Conservation (phyloP, 2,797 vertebrate genomes). For the Gastrophryne carolinensis region DNA sequence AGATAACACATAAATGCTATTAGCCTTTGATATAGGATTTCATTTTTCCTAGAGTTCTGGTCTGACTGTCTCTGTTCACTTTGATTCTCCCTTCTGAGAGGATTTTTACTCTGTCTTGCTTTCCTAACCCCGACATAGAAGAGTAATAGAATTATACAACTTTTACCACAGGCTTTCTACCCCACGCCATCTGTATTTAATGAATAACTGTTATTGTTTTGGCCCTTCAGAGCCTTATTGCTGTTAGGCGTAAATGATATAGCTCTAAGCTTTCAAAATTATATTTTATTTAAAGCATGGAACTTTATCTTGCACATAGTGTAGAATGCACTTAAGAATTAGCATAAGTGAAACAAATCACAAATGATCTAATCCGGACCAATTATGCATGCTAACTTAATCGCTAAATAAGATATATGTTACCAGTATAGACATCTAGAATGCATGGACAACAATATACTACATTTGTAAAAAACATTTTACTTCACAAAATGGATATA, state of each 20-base stretch:
- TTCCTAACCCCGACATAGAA: conserved; percentile 34
- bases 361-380: background rate
- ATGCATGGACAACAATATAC: no score
- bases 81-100: conserved; percentile 3
- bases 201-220: conserved; percentile 34
- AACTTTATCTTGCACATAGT: background rate
- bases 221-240: conserved; percentile 19
- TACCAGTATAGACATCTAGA: no score
- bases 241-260: conserved; percentile 24
- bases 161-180: conserved; percentile 25
- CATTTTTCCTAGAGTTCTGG: conserved; percentile 10
- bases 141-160: conserved; percentile 27
- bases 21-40: conserved; percentile 22
- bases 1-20: background rate
- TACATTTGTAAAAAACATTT: no score
- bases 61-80: background rate
- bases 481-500: no score
- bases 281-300: no score
- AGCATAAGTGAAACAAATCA: background rate
- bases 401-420: no score
- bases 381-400: no score
- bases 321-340: background rate
- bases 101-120: conserved; percentile 23
- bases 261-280: background rate
- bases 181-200: conserved; percentile 20